A percentile compares a stretch with the other conserved stretches of the same genome.
These are phyloP conservation scores for Dasypus novemcinctus DNA, from an alignment of 2,113 vertebrate genomes.

Conservation along the genomic window DNA sequence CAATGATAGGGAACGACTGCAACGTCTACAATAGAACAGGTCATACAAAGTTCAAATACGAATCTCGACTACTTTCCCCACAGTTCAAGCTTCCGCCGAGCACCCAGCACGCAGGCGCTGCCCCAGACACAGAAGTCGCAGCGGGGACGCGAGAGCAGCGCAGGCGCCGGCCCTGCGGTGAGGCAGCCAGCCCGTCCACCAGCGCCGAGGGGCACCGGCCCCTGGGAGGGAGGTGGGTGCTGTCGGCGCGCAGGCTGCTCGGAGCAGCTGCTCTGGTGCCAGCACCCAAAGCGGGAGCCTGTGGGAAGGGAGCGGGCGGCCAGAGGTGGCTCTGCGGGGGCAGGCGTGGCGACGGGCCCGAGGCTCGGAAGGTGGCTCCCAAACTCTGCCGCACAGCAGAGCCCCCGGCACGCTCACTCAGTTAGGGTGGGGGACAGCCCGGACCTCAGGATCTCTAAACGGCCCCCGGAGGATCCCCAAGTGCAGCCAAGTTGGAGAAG, in stretches of 20 bases:
- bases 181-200: no score
- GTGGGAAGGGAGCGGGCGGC: neutral
- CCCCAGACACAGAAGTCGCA: neutral
- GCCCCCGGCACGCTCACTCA: neutral
- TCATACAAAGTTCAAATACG: no score
- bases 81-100: neutral
- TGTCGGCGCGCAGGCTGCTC: neutral
- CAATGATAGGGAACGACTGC: no score
- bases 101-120: neutral
- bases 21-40: no score
- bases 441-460: neutral
- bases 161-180: no score
- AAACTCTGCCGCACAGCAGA: neutral
- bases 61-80: no score
- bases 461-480: neutral
- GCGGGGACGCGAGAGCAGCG: neutral
- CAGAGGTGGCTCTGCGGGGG: neutral
- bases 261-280: neutral
- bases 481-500: neutral
- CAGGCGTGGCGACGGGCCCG: neutral
- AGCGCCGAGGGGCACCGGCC: no score
- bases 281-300: neutral
- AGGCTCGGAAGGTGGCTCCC: neutral
- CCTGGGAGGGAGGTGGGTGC: neutral
- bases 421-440: neutral